Base-by-base conservation (phyloP, 2,888 invertebrate species). In the Sphaerophoria rueppellii region DNA sequence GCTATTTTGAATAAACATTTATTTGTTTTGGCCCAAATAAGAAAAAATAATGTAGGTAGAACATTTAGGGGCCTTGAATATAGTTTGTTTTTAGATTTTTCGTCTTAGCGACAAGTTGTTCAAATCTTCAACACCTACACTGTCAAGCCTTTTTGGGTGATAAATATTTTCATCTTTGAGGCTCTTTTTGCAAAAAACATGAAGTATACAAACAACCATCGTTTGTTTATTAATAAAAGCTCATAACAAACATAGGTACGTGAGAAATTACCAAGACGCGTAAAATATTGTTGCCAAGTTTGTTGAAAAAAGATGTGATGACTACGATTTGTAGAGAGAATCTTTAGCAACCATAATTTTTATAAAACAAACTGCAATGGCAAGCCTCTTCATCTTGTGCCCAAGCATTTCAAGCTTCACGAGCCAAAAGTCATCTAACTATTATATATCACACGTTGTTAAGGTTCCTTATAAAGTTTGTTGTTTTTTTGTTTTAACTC, bases 221-320 rank as follows among this genome's bases (percentile, higher is more conserved):
- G 24, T 16, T 52, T 24, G 52, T 11, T 73, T 50, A 73, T 63
- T 61, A 72, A 72, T 11, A n/a, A 16, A 78, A 82, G 54, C 48
- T 57, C 52, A 73, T 65, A 37, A 63, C 57, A 78, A 82, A 82
- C 52, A 78, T 75, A 83, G 75, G 83, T 79, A 83, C 79, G 83
- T 79, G 79, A 75, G 65, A 11, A 16, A 75, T 61, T 54, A 24
- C 16, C 7, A 65, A 46, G 14, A 37, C 4, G n/a, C 37, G 12
- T 2, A 52, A 52, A 48, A 48, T 5, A 24, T 1, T 24, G 24
- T 24, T 24, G 24, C 24, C 24, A 24, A 24, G 24, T 24, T 24
- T 24, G 24, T 24, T 24, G 1, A 2, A 24, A 24, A 24, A 24
- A 24, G 24, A 24, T 24, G 24, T 24, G 24, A 24, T 24, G 1